Percentiles rank a stretch among this genome's conserved stretches.
These are phyloP conservation scores for Brachypteracias leptosomus DNA, from an alignment of 2,113 vertebrate species.

Conservation along the genomic window DNA sequence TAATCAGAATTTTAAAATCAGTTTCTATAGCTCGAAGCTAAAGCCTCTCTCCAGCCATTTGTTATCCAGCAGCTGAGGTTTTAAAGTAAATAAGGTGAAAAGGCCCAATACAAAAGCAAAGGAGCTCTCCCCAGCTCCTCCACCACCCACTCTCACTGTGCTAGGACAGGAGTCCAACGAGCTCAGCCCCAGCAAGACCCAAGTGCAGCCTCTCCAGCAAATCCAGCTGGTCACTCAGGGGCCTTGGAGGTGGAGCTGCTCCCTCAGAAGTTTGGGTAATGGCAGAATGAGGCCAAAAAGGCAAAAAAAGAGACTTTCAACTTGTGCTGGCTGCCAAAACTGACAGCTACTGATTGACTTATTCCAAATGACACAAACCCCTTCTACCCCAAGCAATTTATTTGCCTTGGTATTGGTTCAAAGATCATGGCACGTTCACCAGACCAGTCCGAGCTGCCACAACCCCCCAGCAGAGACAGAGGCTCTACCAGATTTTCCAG, in stretches of 20 bases:
- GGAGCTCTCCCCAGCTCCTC: not conserved
- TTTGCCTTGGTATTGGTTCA: not conserved
- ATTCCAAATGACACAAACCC: not conserved
- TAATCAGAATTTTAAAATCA: not conserved
- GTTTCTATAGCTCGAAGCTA: not conserved
- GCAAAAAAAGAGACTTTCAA: not conserved
- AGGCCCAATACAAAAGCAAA: accelerated
- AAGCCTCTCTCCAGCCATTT: not conserved
- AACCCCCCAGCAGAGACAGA: not conserved
- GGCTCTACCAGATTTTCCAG: not conserved
- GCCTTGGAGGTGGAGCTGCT: not conserved
- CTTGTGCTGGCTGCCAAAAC: not conserved
- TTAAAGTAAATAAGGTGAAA: not conserved
- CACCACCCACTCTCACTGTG: too few relatives aligned
- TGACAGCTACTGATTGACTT: not conserved
- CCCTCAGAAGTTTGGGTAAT: not conserved
- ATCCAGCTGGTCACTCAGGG: not conserved
- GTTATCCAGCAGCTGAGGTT: not conserved
- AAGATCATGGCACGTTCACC: not conserved
- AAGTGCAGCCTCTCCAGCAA: not conserved
- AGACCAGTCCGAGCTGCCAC: not conserved
- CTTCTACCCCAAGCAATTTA: not conserved
- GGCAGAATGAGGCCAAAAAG: not conserved
- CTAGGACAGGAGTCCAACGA: not conserved
- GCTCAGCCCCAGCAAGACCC: not conserved